A percentile compares a stretch with the other conserved stretches of the same genome.
These are phyloP conservation scores for Azemiops feae DNA, from an alignment of 2,113 vertebrate species.

Conservation along the genomic window DNA sequence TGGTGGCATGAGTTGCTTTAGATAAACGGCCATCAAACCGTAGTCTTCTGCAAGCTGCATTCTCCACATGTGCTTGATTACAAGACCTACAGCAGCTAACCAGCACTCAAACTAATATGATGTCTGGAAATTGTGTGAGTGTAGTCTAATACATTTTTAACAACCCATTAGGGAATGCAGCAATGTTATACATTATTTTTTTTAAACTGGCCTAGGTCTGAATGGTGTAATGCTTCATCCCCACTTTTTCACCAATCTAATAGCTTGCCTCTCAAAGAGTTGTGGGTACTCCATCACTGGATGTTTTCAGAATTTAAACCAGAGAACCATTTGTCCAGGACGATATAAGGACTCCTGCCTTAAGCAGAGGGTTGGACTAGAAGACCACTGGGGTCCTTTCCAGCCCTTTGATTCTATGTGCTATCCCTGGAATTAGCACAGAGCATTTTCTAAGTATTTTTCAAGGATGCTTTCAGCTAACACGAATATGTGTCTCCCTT, in stretches of 20 bases:
- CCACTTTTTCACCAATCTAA: background rate
- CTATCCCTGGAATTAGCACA: background rate
- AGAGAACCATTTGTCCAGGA: too few relatives aligned
- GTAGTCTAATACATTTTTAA: background rate
- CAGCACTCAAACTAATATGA: background rate
- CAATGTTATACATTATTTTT: background rate
- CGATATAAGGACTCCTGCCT: too few relatives aligned
- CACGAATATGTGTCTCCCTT: background rate
- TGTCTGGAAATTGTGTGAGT: background rate
- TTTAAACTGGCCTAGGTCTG: background rate
- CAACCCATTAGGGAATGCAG: background rate
- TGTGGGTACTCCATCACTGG: too few relatives aligned
- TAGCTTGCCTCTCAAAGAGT: too few relatives aligned
- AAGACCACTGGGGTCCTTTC: too few relatives aligned
- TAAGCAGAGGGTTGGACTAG: too few relatives aligned
- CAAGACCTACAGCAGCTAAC: background rate
- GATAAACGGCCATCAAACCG: too few relatives aligned
- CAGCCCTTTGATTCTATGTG: too few relatives aligned
- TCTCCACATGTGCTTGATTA: too few relatives aligned
- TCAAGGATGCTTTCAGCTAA: background rate
- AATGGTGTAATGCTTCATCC: background rate
- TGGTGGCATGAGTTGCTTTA: too few relatives aligned
- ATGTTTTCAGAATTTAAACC: too few relatives aligned
- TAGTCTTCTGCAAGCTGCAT: too few relatives aligned
- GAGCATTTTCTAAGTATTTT: background rate